Evolutionary conservation across 2,113 vertebrate species (phyloP).

Genomic region (Cephalopholis sonnerati): DNA sequence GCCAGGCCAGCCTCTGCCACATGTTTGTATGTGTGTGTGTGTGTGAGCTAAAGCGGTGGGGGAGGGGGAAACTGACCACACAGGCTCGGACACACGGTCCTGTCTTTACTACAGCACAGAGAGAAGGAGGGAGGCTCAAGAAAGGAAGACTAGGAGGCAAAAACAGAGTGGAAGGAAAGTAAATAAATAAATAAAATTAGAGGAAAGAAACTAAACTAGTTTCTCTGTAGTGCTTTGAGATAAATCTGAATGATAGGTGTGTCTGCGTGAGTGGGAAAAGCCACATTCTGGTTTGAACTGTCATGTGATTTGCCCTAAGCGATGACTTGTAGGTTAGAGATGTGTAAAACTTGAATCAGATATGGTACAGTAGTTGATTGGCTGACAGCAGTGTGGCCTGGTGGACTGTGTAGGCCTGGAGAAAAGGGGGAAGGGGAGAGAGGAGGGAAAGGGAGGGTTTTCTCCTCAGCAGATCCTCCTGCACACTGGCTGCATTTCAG

Average conservation of each 20-base stretch:
- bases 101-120: slow-evolving; percentile 53
- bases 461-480: slow-evolving; percentile 42
- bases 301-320: not conserved
- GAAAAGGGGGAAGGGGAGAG: slow-evolving; percentile 46
- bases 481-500: slow-evolving; percentile 40
- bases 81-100: slow-evolving; percentile 72
- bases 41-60: slow-evolving; percentile 69
- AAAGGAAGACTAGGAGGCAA: not conserved
- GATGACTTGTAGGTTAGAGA: not conserved
- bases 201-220: not conserved
- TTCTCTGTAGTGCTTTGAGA: not conserved
- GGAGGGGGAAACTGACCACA: slow-evolving; percentile 80
- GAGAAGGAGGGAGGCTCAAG: slow-evolving; percentile 22
- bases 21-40: slow-evolving; percentile 55
- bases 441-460: slow-evolving; percentile 18
- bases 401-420: slow-evolving; percentile 51
- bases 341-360: slow-evolving; percentile 16
- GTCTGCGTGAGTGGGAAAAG: not conserved
- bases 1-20: slow-evolving; percentile 72
- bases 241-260: not conserved
- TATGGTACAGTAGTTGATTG: slow-evolving; percentile 44
- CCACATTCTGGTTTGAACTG: not conserved
- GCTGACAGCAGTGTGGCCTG: slow-evolving; percentile 31
- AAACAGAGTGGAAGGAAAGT: slow-evolving; percentile 1
- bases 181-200: not conserved